Evolutionary conservation across 1,140 invertebrate genomes (phyloP), one percentile per base, ranked within the genome.

Genomic region (Drosophila orosa): DNA sequence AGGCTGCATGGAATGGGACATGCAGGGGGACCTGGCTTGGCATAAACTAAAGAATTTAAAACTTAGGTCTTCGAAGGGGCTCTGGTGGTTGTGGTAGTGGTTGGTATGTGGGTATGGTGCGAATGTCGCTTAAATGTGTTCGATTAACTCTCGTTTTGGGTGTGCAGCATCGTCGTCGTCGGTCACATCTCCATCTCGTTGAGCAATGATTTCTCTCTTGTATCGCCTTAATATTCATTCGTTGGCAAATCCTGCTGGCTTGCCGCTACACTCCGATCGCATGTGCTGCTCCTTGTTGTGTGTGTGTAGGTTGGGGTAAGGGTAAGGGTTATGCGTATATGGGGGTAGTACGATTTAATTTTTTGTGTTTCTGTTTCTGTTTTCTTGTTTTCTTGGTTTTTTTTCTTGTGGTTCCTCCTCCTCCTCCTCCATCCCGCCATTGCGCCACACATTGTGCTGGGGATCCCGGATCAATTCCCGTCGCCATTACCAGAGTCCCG

Each of bases 401-500:
- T 71, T 62, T 19, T 69, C 45, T 42, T 67, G 25, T 67, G 55
- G 52, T 71, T 40, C 48, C 35, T 67, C 31, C 17, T 40, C 48
- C 35, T 67, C 31, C 17, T 19, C 19, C 19, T 35, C 7, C 60
- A 37, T 74, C 58, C 73, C 74, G 35, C 45, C 35, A 29, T 35
- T 60, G 24, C 19, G 45, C 60, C 60, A 47, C 17, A n/a, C 27
- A 33, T 59, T 76, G 52, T 76, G 54, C 72, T 67, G 73, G 62
- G 62, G 73, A 57, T 67, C 35, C 44, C 10, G 2, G 33, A 66
- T 62, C 61, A 67, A 54, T 27, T 39, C 17, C 27, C 31, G 22
- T 47, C 27, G 17, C 25, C 22, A 77, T 91, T 92, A 93, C 93
- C 93, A 94, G 44, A 94, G 89, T 45, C 93, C 93, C 55, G 93